These are phyloP conservation scores for Philereme vetulata DNA, from an alignment of 2,888 invertebrate species.

Conservation along the genomic window DNA sequence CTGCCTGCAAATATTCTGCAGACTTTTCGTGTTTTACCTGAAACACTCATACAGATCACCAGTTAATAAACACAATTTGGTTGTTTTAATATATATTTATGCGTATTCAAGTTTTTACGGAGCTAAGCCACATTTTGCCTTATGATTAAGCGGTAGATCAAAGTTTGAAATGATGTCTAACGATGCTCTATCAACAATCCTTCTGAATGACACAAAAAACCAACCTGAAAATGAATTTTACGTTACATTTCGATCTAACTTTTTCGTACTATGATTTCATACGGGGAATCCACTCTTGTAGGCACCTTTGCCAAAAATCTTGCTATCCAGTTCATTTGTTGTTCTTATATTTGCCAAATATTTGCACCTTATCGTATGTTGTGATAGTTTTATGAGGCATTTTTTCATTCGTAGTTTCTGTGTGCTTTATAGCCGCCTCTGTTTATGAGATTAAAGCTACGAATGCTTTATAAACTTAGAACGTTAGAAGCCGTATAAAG, in stretches of 20 bases:
- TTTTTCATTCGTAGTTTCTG: conserved; percentile 40
- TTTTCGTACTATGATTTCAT: conserved; percentile 31
- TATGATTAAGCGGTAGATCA: too few species aligned
- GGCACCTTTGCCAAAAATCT: conserved; percentile 69
- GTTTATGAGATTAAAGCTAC: too few species aligned
- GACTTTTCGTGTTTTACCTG: too few species aligned
- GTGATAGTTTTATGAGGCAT: conserved; percentile 67
- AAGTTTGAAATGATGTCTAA: too few species aligned
- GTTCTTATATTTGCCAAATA: conserved; percentile 76
- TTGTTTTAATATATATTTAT: too few species aligned
- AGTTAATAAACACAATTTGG: too few species aligned
- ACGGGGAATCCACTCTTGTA: conserved; percentile 52
- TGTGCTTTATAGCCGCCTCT: background rate
- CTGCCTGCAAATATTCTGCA: too few species aligned
- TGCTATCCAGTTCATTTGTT: conserved; percentile 63
- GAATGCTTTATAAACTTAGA: too few species aligned
- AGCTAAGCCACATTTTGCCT: too few species aligned
- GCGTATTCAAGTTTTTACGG: too few species aligned
- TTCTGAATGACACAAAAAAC: conserved; percentile 17
- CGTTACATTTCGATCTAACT: conserved; percentile 32
- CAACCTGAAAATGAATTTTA: conserved; percentile 9
- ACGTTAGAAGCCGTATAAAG: too few species aligned
- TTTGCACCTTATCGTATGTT: conserved; percentile 69
- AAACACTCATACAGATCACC: too few species aligned
- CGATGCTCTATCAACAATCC: background rate